Evolutionary conservation across 2,113 vertebrate genomes (phyloP), one percentile per base, ranked within the genome.

Genomic region (Morphnarchus princeps): DNA sequence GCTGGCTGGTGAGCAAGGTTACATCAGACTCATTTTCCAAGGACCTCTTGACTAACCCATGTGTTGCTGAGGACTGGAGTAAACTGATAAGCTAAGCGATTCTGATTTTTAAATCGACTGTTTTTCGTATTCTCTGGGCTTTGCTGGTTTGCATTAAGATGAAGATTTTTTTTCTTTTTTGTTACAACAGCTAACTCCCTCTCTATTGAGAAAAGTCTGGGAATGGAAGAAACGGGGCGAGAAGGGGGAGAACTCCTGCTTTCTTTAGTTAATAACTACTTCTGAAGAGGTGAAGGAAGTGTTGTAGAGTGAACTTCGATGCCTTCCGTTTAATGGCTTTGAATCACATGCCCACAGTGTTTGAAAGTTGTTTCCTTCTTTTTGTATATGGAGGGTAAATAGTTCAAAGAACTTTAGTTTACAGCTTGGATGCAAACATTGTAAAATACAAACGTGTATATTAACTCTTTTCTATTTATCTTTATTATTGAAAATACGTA

Each of bases 21-120:
- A 98, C 97, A 98, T 99, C 98, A 99, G 99, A 99, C 99, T 99
- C 95, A 99, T 99, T 98, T 99, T 99, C 98, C 99, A 99, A 98
- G 99, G 99, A 94, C 99, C 99, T 79, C 98, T 99, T 43, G 99
- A 99, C 98, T 99, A 99, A 94, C 96, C 72, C 78, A 49, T 10
- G 59, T 82, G 94, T 95, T 91, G 36, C 92, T 12, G 7, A 95
- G 96, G 97, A 97, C 96, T 96, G 52, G 82, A 47, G 94, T 89
- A 88, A 94, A 96, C 96, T 90, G 87, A 98, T 98, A 98, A 98
- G 98, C 98, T 98, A 98, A 97, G 97, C 70, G 34, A 95, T 95
- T 85, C 95, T 92, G 83, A 91, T 96, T 98, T 97, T 98, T 97
- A 95, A 96, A 96, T 78, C 95, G 94, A 78, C 94, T 80, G 91